phyloP scores from a whole-genome alignment of 2,113 vertebrate genomes.

The Tautogolabrus adspersus region DNA sequence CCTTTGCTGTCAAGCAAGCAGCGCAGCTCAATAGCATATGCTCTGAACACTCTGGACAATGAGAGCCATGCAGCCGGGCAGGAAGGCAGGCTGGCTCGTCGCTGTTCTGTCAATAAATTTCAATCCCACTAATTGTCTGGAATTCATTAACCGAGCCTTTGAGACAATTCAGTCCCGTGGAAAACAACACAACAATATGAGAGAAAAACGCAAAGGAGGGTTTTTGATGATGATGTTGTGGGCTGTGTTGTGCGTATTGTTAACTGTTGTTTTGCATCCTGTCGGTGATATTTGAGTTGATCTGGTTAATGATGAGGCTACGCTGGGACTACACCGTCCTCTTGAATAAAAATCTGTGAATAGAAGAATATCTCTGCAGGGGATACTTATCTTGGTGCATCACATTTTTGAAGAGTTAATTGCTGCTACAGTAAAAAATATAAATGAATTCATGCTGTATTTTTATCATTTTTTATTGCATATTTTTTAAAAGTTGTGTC shows the following conservation, averaged over 20 bases:
- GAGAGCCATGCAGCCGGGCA: slow-evolving; percentile 85
- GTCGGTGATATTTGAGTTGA: slow-evolving; percentile 39
- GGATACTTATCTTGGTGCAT: not conserved
- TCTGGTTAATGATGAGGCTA: slow-evolving; percentile 28
- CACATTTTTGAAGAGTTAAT: not conserved
- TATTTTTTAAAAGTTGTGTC: no score
- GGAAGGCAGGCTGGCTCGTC: slow-evolving; percentile 75
- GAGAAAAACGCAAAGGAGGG: slow-evolving; percentile 67
- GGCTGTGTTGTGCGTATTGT: slow-evolving; percentile 30
- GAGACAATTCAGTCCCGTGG: slow-evolving; percentile 79
- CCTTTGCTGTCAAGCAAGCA: slow-evolving; percentile 87
- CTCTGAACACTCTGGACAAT: slow-evolving; percentile 90
- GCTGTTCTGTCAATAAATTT: slow-evolving; percentile 96
- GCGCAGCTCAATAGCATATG: slow-evolving; percentile 86
- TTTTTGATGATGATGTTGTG: slow-evolving; percentile 49
- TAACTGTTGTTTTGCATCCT: slow-evolving; percentile 56
- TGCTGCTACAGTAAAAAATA: not conserved
- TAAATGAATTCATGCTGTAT: not conserved
- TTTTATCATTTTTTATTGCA: not conserved
- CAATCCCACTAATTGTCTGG: slow-evolving; percentile 97
- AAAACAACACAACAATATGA: slow-evolving; percentile 78
- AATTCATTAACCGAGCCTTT: slow-evolving; percentile 86
- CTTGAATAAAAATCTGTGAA: slow-evolving; percentile 24
- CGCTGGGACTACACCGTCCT: slow-evolving; percentile 15
- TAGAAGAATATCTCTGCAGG: slow-evolving; percentile 18